Conservation (phyloP, 1,140 invertebrate genomes). For the Drosophila lowei region DNA sequence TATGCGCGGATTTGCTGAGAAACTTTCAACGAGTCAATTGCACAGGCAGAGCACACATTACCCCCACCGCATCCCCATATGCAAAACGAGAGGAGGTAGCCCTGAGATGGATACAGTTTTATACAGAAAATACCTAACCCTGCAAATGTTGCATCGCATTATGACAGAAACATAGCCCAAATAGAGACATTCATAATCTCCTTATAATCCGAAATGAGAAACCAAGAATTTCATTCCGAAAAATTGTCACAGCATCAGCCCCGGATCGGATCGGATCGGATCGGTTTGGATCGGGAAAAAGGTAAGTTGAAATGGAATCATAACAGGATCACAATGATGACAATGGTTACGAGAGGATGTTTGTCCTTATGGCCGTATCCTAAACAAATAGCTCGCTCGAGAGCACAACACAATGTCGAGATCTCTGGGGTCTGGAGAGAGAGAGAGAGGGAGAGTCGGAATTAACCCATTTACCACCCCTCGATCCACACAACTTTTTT, state of each 20-base stretch:
- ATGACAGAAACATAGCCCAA: conserved; percentile 17
- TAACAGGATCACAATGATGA: conserved; percentile 51
- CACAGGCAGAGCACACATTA: conserved; percentile 46
- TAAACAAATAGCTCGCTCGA: conserved; percentile 63
- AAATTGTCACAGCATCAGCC: conserved; percentile 30
- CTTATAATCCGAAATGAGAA: conserved; percentile 56
- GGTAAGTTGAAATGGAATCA: conserved; percentile 58
- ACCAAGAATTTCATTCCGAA: conserved; percentile 17
- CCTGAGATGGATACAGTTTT: too few species aligned
- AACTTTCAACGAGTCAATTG: conserved; percentile 56
- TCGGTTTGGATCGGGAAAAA: conserved; percentile 10
- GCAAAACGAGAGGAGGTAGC: conserved; percentile 24
- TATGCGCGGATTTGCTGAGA: conserved; percentile 56
- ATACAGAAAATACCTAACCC: too few species aligned
- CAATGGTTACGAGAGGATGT: conserved; percentile 30
- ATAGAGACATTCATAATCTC: conserved; percentile 38
- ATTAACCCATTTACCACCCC: conserved; percentile 13
- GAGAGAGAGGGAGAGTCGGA: neutral
- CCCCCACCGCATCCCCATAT: conserved; percentile 41
- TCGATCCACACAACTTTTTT: neutral
- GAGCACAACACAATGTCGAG: conserved; percentile 42
- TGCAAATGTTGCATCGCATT: conserved; percentile 1
- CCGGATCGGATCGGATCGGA: too few species aligned
- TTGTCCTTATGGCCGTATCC: conserved; percentile 33
- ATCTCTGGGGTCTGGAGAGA: conserved; percentile 9